These are phyloP conservation scores for Physocephala rufipes DNA, from an alignment of 2,888 invertebrate genomes.

Conservation along the genomic window DNA sequence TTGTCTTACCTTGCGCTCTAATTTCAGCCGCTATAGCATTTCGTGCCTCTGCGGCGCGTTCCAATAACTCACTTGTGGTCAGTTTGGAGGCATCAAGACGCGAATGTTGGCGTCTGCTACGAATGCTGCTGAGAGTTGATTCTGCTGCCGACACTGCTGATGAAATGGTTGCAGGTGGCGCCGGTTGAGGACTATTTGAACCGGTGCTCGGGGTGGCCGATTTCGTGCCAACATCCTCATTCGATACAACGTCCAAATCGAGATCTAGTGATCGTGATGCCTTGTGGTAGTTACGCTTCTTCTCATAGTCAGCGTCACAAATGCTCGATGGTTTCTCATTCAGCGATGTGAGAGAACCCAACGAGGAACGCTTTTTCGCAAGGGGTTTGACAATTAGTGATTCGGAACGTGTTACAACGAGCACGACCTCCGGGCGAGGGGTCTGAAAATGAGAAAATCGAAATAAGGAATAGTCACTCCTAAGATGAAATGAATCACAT, in stretches of 20 bases:
- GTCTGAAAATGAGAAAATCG: constrained; percentile 67
- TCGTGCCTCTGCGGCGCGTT: constrained; percentile 62
- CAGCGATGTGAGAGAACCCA: constrained; percentile 64
- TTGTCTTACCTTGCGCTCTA: constrained; percentile 58
- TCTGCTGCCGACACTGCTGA: constrained; percentile 43
- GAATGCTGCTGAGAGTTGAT: constrained; percentile 56
- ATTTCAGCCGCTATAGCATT: constrained; percentile 64
- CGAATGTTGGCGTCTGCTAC: constrained; percentile 60
- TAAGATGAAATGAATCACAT: background rate
- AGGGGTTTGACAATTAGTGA: constrained; percentile 62
- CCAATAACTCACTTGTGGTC: constrained; percentile 62
- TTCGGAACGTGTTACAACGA: constrained; percentile 75
- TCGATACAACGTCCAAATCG: constrained; percentile 64
- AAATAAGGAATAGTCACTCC: background rate
- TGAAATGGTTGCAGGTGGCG: constrained; percentile 34
- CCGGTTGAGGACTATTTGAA: constrained; percentile 55
- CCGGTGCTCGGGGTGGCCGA: constrained; percentile 45
- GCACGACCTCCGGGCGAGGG: constrained; percentile 80
- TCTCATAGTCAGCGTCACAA: constrained; percentile 58
- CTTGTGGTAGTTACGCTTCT: constrained; percentile 63
- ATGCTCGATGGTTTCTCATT: constrained; percentile 60
- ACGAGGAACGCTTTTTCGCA: constrained; percentile 64
- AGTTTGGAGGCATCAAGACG: constrained; percentile 61
- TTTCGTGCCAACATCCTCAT: constrained; percentile 49
- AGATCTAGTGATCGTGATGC: constrained; percentile 64